Conservation (phyloP, 2,888 invertebrate genomes). For the Steinernema hermaphroditum region DNA sequence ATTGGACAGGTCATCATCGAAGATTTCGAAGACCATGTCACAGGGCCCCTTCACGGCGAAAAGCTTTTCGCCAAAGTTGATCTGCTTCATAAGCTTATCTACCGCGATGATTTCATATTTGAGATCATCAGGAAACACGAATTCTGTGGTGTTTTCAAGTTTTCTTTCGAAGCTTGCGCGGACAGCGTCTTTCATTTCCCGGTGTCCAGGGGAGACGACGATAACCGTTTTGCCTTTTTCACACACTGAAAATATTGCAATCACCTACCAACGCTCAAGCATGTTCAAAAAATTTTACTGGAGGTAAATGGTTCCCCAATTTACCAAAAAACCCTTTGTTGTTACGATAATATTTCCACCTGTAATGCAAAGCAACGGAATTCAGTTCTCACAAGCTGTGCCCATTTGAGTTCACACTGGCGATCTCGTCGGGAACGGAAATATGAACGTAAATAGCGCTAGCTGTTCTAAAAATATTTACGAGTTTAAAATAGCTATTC, state of each 20-base stretch:
- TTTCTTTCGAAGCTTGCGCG: neutral
- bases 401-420: no score
- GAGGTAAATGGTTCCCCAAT: no score
- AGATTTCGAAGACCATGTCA: neutral
- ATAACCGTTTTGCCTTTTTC: neutral
- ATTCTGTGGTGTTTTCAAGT: slow-evolving; percentile 7
- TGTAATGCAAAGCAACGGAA: no score
- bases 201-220: neutral
- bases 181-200: neutral
- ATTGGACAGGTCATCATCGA: slow-evolving; percentile 1
- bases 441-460: no score
- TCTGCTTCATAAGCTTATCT: slow-evolving; percentile 6
- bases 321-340: no score
- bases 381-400: no score
- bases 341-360: no score
- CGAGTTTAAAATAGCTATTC: no score
- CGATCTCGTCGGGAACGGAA: no score
- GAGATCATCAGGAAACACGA: slow-evolving; percentile 2
- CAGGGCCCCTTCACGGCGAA: neutral
- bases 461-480: no score
- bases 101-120: slow-evolving; percentile 29
- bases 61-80: neutral
- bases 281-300: no score
- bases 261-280: no score
- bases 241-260: slow-evolving; percentile 7